phyloP scores from a whole-genome alignment of 1,140 invertebrate species.

The Lethrus apterus region DNA sequence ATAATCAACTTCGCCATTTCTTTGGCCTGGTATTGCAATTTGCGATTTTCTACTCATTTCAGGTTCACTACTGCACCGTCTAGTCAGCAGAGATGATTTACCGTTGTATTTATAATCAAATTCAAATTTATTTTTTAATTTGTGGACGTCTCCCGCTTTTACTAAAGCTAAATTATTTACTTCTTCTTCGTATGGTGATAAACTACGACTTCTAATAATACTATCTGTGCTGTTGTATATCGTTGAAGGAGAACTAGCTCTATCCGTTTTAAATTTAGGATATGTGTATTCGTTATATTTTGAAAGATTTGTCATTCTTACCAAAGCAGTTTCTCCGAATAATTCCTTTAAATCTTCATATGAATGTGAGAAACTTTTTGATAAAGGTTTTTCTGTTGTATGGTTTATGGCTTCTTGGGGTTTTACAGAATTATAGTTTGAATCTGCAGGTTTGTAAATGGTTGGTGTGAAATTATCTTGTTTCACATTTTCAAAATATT shows the following conservation, averaged over 20 bases:
- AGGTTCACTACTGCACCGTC: slow-evolving; percentile 67
- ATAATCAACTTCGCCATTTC: slow-evolving; percentile 51
- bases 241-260: background rate
- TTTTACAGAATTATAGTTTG: slow-evolving; percentile 41
- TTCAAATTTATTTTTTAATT: slow-evolving; percentile 68
- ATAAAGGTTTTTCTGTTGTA: slow-evolving; percentile 4
- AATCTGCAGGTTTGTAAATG: slow-evolving; percentile 49
- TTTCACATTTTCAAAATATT: slow-evolving; percentile 67
- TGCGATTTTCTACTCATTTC: slow-evolving; percentile 55
- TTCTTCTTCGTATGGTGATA: slow-evolving; percentile 62
- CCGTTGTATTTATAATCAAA: slow-evolving; percentile 43
- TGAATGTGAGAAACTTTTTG: slow-evolving; percentile 44
- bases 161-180: slow-evolving; percentile 53
- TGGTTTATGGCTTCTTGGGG: slow-evolving; percentile 27
- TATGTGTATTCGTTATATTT: no score
- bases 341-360: slow-evolving; percentile 68
- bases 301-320: no score
- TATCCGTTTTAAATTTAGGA: background rate
- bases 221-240: background rate
- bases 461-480: slow-evolving; percentile 42
- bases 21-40: slow-evolving; percentile 43
- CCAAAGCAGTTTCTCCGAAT: slow-evolving; percentile 55
- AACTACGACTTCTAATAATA: slow-evolving; percentile 49
- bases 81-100: slow-evolving; percentile 49
- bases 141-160: slow-evolving; percentile 65